These are phyloP conservation scores for Momotus momota DNA, from an alignment of 2,797 vertebrate genomes.

Conservation along the genomic window DNA sequence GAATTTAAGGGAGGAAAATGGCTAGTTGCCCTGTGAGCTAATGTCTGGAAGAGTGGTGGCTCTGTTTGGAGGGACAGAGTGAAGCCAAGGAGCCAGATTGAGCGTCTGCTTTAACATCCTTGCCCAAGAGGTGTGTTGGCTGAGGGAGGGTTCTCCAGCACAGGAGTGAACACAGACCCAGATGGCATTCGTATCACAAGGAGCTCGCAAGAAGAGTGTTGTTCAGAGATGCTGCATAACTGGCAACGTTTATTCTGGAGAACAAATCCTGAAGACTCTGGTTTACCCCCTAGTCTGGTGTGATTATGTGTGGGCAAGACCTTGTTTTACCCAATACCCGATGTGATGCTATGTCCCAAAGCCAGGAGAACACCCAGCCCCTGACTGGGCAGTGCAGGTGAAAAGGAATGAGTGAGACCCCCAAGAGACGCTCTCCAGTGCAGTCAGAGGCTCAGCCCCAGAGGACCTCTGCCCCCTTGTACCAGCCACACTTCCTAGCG, in stretches of 20 bases:
- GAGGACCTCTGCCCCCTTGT: neutral
- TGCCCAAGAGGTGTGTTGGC: neutral
- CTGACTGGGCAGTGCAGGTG: neutral
- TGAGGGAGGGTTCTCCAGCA: neutral
- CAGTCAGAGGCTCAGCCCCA: neutral
- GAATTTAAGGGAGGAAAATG: neutral
- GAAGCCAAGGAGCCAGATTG: neutral
- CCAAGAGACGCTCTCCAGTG: neutral
- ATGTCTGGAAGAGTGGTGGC: neutral
- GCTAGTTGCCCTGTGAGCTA: neutral
- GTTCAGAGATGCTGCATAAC: neutral
- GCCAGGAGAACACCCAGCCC: neutral
- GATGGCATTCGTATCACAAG: fast-evolving
- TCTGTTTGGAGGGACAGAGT: neutral
- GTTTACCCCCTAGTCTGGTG: neutral
- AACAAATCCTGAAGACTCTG: neutral
- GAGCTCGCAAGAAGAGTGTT: fast-evolving
- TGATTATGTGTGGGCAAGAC: neutral
- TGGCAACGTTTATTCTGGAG: neutral
- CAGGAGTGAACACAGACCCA: neutral
- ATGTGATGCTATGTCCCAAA: neutral
- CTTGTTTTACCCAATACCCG: neutral
- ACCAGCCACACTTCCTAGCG: neutral
- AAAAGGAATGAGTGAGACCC: neutral
- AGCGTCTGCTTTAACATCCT: fast-evolving